Base-by-base conservation (phyloP, 2,797 vertebrate genomes). In the Helostoma temminkii region DNA sequence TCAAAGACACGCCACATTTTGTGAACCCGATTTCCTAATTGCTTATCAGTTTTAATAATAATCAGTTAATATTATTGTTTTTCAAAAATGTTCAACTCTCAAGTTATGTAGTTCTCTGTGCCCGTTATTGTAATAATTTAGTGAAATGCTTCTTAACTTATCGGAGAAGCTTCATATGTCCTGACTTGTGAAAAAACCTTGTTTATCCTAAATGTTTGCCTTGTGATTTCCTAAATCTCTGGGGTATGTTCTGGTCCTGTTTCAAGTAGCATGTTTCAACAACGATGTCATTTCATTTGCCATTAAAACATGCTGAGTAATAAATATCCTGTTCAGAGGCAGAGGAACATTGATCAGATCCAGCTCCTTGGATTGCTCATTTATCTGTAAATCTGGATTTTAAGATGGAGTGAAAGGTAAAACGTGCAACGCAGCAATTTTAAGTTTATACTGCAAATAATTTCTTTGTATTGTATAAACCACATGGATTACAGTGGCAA, bases 111-210 rank as follows among this genome's bases (percentile, higher is more conserved):
- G 42, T 9, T 16, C 7, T 32, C 7, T 61, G 30, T 73, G 67
- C 42, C 32, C 32, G 0, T 25, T 21, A 26, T 22, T 66, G 21
- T 64, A 45, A 50, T 34, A 12, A 58, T 57, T 39, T 57, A 57
- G 48, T 41, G 7, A 74, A 70, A 50, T 46, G 49, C 47, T 54
- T 67, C 42, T 49, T 19, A 66, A 64, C 34, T 50, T 60, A 66
- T 70, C 19, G 60, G 46, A 76, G 71, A 78, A 79, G 53, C 70
- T 16, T 25, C 65, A 30, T 50, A 21, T 57, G 61, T 73, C 49
- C 60, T 28, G 30, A 68, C 19, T 55, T 52, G 67, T 84, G 69
- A 32, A 68, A 32, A 68, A 78, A 67, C 57, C 36, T 2, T 48
- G 34, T 71, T 43, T 46, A 37, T 56, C 39, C 19, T 64, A 45